Conservation (phyloP, 2,888 invertebrate genomes). For the Drosophila niveifrons region DNA sequence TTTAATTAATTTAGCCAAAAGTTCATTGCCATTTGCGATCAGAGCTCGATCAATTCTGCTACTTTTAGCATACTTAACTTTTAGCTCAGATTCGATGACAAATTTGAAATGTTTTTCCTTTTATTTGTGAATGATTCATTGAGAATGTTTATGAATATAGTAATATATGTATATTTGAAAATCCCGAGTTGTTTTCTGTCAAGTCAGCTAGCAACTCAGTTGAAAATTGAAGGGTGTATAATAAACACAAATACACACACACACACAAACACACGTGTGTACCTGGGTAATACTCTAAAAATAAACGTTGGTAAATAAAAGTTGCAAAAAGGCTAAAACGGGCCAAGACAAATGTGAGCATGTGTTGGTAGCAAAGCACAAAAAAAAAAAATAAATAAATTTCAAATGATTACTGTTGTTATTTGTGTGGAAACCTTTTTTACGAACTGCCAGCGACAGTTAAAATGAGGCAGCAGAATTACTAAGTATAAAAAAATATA, state of each 20-base stretch:
- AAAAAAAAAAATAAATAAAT: neutral
- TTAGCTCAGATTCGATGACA: conserved; percentile 16
- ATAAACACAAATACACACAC: conserved; percentile 1
- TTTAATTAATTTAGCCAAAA: conserved; percentile 8
- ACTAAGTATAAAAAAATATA: neutral
- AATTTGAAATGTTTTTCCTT: conserved; percentile 14
- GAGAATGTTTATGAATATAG: conserved; percentile 13
- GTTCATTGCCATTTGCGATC: conserved; percentile 42
- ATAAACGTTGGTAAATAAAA: conserved; percentile 26
- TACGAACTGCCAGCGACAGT: conserved; percentile 14
- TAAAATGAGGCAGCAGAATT: conserved; percentile 18
- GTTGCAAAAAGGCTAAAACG: conserved; percentile 24
- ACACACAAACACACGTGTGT: neutral
- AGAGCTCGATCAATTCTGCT: neutral
- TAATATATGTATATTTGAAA: conserved; percentile 12
- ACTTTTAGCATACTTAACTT: conserved; percentile 17
- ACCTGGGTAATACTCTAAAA: conserved; percentile 18
- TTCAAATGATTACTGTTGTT: conserved; percentile 10
- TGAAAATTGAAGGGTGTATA: conserved; percentile 17
- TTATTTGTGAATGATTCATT: conserved; percentile 17
- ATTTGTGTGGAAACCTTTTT: conserved; percentile 16
- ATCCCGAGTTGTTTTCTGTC: conserved; percentile 8
- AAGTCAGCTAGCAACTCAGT: conserved; percentile 23
- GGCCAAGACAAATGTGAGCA: conserved; percentile 8
- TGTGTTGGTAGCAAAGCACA: neutral